A percentile compares a stretch with the other conserved stretches of the same genome.
These are phyloP conservation scores for Adelges cooleyi DNA, from an alignment of 1,140 invertebrate species.

Conservation along the genomic window DNA sequence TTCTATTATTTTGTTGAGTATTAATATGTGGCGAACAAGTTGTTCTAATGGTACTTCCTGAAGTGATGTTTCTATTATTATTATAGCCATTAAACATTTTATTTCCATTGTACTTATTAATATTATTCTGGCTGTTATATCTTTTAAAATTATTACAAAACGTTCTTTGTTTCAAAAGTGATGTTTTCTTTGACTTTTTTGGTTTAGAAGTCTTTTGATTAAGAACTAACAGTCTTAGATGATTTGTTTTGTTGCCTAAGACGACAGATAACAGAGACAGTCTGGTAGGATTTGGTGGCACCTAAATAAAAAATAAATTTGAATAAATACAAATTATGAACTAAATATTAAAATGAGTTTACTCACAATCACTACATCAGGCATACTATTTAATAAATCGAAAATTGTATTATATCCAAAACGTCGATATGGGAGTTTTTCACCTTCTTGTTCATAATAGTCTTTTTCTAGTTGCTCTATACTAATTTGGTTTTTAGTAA, in stretches of 20 bases:
- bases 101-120: too few relatives aligned
- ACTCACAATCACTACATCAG: background rate
- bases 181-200: too few relatives aligned
- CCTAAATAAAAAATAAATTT: background rate
- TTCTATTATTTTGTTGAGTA: too few relatives aligned
- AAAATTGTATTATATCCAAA: constrained; percentile 5
- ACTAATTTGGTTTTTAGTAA: background rate
- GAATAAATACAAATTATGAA: background rate
- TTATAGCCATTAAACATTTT: too few relatives aligned
- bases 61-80: too few relatives aligned
- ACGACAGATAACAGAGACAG: background rate
- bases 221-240: background rate
- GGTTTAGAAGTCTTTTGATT: background rate
- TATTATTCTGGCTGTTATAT: too few relatives aligned
- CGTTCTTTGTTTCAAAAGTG: too few relatives aligned
- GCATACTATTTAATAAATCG: constrained; percentile 16
- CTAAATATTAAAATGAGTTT: background rate
- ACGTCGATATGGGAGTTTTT: background rate
- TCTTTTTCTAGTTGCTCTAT: background rate
- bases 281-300: background rate
- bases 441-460: background rate
- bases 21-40: too few relatives aligned
- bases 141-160: too few relatives aligned
- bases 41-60: too few relatives aligned
- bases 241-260: background rate